phyloP scores from a whole-genome alignment of 2,797 vertebrate genomes.

The Kryptopterus vitreolus region DNA sequence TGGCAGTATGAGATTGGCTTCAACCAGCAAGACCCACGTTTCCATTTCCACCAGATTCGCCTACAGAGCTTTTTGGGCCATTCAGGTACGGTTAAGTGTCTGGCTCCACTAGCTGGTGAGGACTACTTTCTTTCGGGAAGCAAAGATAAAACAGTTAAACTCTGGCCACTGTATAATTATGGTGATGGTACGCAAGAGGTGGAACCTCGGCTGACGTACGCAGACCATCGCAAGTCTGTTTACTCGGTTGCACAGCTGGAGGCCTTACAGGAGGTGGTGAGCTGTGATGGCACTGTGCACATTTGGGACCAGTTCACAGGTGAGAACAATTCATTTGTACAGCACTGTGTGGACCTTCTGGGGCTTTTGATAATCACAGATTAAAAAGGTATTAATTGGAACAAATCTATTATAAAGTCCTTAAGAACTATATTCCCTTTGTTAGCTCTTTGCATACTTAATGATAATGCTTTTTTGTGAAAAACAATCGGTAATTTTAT shows the following conservation, averaged over 20 bases:
- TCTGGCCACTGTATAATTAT: conserved; percentile 94
- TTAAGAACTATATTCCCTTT: background rate
- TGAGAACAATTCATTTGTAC: conserved; percentile 57
- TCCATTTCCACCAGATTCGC: conserved; percentile 97
- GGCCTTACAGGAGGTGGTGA: conserved; percentile 88
- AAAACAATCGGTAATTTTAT: background rate
- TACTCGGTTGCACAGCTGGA: conserved; percentile 93
- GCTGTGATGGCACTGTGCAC: conserved; percentile 94
- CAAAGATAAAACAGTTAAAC: conserved; percentile 93
- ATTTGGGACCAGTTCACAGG: conserved; percentile 97
- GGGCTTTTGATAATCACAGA: background rate
- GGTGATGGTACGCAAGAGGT: conserved; percentile 90
- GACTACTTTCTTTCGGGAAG: conserved; percentile 97
- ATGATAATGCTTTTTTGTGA: background rate
- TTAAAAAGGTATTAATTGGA: no score
- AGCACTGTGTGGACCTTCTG: background rate
- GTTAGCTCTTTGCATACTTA: background rate
- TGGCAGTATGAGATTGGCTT: conserved; percentile 98
- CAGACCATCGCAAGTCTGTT: conserved; percentile 89
- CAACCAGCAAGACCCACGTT: conserved; percentile 91
- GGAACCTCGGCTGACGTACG: conserved; percentile 81
- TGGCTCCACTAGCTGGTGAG: conserved; percentile 85
- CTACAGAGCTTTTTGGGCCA: conserved; percentile 94
- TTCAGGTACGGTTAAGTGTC: conserved; percentile 85
- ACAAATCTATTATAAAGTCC: background rate